Base-by-base conservation (phyloP, 2,797 vertebrate species). In the Pangasius krempfi region DNA sequence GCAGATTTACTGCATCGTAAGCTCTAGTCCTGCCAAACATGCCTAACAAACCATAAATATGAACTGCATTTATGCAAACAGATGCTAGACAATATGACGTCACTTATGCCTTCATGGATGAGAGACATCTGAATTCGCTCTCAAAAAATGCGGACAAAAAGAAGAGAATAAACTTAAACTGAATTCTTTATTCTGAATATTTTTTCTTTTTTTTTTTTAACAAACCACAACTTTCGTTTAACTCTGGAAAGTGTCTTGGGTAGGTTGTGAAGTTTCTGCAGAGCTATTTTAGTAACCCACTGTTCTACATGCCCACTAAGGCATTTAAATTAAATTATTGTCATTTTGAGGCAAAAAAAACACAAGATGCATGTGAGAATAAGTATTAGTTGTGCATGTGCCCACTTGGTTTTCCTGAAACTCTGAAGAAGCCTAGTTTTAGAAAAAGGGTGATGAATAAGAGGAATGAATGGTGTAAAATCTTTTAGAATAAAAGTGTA, bases 31-130 rank as follows among this genome's bases (percentile, higher is more conserved):
- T 91, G 94, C 94, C 94, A 95, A 95, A 95, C 95, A 95, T 96
- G 96, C 95, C 96, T 97, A 96, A 96, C 96, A 95, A 95, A 95
- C 94, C 96, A 96, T 97, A 96, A 96, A 97, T 96, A 96, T 94
- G 94, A 93, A 92, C 94, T 94, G 91, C 94, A 94, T 95, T 96
- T 96, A 96, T 96, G 96, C 95, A 96, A 96, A 95, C 95, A 96
- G 93, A 95, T 94, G 88, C 94, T 92, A 91, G 95, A 96, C 96
- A 96, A 96, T 96, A 93, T 94, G 94, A 94, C 94, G 94, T 96
- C 95, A 95, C 95, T 95, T 95, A 95, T 94, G 94, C 93, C 94
- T 92, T 22, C 93, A 78, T 82, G 87, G 54, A 73, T 50, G 92
- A 94, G 94, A 94, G 95, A 44, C 93, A 93, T 95, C 96, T 95